Conservation (phyloP, 2,888 invertebrate genomes). For the Aromia moschata region DNA sequence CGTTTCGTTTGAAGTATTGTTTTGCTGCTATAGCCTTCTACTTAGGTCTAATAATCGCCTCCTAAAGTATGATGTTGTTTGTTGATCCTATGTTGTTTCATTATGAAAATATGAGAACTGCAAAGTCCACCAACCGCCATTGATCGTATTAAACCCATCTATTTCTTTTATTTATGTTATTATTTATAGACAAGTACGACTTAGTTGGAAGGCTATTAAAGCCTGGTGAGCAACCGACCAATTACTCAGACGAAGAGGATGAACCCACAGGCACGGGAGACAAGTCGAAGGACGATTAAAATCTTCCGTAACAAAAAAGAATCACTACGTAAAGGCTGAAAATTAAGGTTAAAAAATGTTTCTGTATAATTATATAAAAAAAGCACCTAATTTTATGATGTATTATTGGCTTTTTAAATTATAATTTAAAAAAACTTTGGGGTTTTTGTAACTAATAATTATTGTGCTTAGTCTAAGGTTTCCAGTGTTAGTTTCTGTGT, state of each 20-base stretch:
- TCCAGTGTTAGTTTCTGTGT: constrained; percentile 2
- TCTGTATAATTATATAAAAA: constrained; percentile 26
- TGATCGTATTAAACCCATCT: too few species aligned
- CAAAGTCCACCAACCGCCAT: too few species aligned
- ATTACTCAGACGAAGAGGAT: constrained; percentile 91
- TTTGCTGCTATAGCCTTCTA: too few species aligned
- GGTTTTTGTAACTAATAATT: background rate
- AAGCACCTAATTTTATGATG: constrained; percentile 24
- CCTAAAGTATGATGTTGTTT: too few species aligned
- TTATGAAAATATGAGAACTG: too few species aligned
- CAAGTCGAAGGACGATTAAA: constrained; percentile 60
- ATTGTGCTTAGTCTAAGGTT: constrained; percentile 6
- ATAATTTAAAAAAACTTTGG: background rate
- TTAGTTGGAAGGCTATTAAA: constrained; percentile 89
- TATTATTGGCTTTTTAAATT: constrained; percentile 20
- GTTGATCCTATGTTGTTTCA: too few species aligned
- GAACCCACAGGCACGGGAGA: constrained; percentile 64
- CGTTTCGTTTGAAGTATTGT: too few species aligned
- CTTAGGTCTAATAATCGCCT: too few species aligned
- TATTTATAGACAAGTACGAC: constrained; percentile 87
- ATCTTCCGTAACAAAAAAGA: constrained; percentile 4
- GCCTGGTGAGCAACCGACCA: constrained; percentile 89
- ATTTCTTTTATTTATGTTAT: too few species aligned
- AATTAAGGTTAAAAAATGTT: constrained; percentile 25
- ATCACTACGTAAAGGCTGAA: constrained; percentile 44